Percentiles rank a stretch among this genome's conserved stretches.
Conservation (phyloP, 2,797 vertebrate genomes). For the Hemitrygon akajei region DNA sequence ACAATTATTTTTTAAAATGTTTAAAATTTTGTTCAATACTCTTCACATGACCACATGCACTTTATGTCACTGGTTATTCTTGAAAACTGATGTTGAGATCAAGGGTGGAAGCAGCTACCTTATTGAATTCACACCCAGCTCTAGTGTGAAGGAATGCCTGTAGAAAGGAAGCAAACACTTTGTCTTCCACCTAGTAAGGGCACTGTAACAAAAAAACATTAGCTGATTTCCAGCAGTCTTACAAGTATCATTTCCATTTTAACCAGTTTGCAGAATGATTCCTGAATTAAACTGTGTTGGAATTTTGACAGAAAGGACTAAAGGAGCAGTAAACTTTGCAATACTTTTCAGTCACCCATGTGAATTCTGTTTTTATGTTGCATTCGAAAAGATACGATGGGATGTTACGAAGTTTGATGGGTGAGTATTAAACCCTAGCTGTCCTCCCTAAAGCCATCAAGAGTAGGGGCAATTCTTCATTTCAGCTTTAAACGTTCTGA, state of each 20-base stretch:
- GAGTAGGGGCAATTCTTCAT: constrained; percentile 58
- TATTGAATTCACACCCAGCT: not conserved
- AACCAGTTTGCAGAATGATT: not conserved
- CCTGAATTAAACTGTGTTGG: not conserved
- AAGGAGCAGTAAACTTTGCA: not conserved
- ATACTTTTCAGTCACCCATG: not conserved
- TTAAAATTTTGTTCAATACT: not conserved
- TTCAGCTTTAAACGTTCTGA: constrained; percentile 54
- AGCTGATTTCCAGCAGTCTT: not conserved
- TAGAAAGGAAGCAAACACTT: not conserved
- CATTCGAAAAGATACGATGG: not conserved
- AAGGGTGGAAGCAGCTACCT: not conserved
- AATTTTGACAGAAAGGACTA: not conserved
- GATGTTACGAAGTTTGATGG: not conserved
- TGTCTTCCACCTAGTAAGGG: not conserved
- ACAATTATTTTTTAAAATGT: not conserved
- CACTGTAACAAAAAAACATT: constrained; percentile 1
- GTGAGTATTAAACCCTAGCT: not conserved
- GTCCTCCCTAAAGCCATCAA: constrained; percentile 41
- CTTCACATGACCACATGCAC: not conserved
- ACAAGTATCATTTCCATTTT: not conserved
- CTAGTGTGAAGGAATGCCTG: not conserved
- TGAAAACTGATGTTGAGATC: not conserved
- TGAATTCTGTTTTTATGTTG: not conserved
- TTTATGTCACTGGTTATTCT: not conserved